These are phyloP conservation scores for Pegea sp. DNA, from an alignment of 23 tunicate species.

Conservation along the genomic window DNA sequence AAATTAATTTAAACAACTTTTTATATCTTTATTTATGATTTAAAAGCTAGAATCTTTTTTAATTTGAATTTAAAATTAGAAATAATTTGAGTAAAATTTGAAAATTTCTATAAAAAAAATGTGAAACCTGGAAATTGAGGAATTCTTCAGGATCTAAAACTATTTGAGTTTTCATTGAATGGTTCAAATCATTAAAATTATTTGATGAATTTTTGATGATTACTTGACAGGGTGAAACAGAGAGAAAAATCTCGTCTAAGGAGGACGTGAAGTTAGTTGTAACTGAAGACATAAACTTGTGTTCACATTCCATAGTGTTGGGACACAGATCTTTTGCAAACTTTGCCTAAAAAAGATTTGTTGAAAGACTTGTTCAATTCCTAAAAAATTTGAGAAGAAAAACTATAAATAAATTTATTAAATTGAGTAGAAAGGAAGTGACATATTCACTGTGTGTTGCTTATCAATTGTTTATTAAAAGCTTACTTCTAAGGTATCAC, in stretches of 20 bases:
- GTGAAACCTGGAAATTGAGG: constrained; percentile 31
- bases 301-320: constrained; percentile 45
- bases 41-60: too few relatives aligned
- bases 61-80: too few relatives aligned
- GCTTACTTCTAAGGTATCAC: constrained; percentile 52
- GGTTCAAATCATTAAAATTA: too few relatives aligned
- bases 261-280: constrained; percentile 23
- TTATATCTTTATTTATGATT: too few relatives aligned
- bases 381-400: neutral
- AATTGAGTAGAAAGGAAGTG: neutral
- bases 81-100: too few relatives aligned
- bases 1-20: too few relatives aligned
- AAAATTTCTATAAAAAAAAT: too few relatives aligned
- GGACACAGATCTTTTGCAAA: constrained; percentile 70
- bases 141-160: constrained; percentile 60
- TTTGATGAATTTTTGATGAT: constrained; percentile 12
- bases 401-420: neutral
- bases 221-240: constrained; percentile 46
- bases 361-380: neutral
- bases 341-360: constrained; percentile 15
- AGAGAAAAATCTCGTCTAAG: constrained; percentile 42
- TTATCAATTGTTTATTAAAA: too few relatives aligned
- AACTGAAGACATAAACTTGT: constrained; percentile 28
- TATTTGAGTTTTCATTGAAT: constrained; percentile 51
- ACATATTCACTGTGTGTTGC: too few relatives aligned